Conservation (phyloP, 92 coral and sea anemone species). For the Zoanthus gigantus region DNA sequence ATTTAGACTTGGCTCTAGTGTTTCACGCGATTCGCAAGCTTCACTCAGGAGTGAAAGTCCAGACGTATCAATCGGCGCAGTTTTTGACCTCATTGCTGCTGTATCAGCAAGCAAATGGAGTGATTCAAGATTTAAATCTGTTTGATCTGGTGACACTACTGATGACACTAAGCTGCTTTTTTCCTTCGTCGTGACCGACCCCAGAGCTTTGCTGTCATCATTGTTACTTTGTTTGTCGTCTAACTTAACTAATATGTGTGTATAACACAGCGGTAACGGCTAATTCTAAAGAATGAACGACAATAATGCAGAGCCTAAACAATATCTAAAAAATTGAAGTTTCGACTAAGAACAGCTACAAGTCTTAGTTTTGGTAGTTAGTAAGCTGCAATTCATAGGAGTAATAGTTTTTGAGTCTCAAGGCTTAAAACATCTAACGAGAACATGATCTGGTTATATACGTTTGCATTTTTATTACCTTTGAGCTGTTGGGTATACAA, state of each 20-base stretch:
- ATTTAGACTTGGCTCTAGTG: neutral
- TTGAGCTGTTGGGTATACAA: too few species aligned
- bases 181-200: neutral
- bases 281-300: too few species aligned
- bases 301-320: too few species aligned
- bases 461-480: too few species aligned
- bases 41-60: neutral
- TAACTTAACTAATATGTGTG: neutral
- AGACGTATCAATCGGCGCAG: neutral
- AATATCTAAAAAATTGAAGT: too few species aligned
- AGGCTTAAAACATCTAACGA: too few species aligned
- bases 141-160: neutral
- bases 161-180: neutral
- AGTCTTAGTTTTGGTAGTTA: too few species aligned
- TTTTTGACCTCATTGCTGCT: constrained; percentile 12
- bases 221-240: neutral
- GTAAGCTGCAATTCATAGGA: too few species aligned
- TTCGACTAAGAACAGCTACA: too few species aligned
- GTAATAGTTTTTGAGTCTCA: too few species aligned
- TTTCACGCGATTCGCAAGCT: neutral
- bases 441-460: too few species aligned
- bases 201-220: neutral
- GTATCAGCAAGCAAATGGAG: constrained; percentile 1
- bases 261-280: too few species aligned
- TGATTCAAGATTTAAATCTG: constrained; percentile 1